Evolutionary conservation across 2,888 invertebrate species (phyloP).

Genomic region (Elegia similella): DNA sequence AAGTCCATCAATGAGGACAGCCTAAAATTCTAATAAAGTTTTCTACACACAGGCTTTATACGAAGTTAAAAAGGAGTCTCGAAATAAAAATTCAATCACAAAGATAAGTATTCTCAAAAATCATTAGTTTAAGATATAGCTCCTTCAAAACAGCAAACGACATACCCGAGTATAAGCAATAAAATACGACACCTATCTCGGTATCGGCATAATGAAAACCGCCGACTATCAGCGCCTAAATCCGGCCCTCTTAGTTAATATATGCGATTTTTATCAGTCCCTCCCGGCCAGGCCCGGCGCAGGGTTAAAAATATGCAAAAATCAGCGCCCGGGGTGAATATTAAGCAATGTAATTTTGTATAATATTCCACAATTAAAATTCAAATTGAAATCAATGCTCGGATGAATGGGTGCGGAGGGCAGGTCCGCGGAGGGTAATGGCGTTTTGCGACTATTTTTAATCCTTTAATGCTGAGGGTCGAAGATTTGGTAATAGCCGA

Average conservation of each 20-base stretch:
- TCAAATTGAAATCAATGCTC: constrained; percentile 82
- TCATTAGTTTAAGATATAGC: too few relatives aligned
- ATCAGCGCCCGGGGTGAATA: constrained; percentile 76
- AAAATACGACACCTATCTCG: constrained; percentile 64
- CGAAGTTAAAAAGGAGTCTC: too few relatives aligned
- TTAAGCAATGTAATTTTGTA: constrained; percentile 79
- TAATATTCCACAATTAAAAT: constrained; percentile 82
- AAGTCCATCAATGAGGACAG: too few relatives aligned
- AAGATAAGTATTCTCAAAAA: too few relatives aligned
- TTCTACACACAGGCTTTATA: too few relatives aligned
- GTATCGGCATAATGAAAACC: constrained; percentile 70
- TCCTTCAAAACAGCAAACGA: neutral
- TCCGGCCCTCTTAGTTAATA: constrained; percentile 59
- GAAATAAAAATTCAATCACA: too few relatives aligned
- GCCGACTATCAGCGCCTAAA: constrained; percentile 52
- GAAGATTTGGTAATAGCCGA: constrained; percentile 24
- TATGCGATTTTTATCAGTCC: constrained; percentile 73
- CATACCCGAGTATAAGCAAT: constrained; percentile 50
- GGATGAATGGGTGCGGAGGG: constrained; percentile 50
- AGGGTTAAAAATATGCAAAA: constrained; percentile 79
- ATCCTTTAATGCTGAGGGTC: constrained; percentile 38
- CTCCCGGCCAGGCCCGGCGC: constrained; percentile 45
- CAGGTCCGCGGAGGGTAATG: constrained; percentile 17
- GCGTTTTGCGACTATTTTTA: constrained; percentile 30
- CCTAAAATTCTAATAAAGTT: too few relatives aligned